Evolutionary conservation across 23 tunicate genomes (phyloP).

Genomic region (Oikopleura dioica): DNA sequence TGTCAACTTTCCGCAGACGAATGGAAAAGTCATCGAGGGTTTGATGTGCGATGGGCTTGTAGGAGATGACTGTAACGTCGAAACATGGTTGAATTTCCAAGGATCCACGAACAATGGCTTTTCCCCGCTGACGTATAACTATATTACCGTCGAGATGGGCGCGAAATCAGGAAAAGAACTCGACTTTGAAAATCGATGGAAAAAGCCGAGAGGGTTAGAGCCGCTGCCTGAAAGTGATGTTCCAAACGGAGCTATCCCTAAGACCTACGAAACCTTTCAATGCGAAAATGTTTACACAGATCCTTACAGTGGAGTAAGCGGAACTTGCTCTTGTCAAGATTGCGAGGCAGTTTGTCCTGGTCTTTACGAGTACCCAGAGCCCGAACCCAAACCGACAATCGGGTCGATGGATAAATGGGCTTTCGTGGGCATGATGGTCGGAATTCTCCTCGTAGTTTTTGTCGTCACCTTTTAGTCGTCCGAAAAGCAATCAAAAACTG

Average conservation of each 20-base stretch:
- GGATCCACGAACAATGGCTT: conserved; percentile 72
- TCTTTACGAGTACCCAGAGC: background rate
- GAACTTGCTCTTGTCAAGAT: conserved; percentile 10
- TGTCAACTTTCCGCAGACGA: conserved; percentile 93
- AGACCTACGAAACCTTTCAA: background rate
- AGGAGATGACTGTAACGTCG: conserved; percentile 59
- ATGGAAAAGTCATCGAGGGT: conserved; percentile 33
- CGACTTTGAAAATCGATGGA: conserved; percentile 8
- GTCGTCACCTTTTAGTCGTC: background rate
- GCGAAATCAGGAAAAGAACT: background rate
- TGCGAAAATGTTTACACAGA: background rate
- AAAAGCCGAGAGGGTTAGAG: too few species aligned
- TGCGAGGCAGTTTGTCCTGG: background rate
- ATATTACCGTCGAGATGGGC: background rate
- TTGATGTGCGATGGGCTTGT: conserved; percentile 61
- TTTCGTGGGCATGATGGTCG: background rate
- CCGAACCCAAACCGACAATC: background rate
- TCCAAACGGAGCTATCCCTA: background rate
- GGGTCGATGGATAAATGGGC: background rate
- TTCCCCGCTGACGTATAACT: conserved; percentile 24
- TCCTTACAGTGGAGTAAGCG: background rate
- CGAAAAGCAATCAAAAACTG: too few species aligned
- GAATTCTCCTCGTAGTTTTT: background rate
- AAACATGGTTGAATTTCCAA: conserved; percentile 34
- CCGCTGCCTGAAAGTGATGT: background rate